Evolutionary conservation across 2,113 vertebrate species (phyloP).

Genomic region (Poeciliopsis occidentalis): DNA sequence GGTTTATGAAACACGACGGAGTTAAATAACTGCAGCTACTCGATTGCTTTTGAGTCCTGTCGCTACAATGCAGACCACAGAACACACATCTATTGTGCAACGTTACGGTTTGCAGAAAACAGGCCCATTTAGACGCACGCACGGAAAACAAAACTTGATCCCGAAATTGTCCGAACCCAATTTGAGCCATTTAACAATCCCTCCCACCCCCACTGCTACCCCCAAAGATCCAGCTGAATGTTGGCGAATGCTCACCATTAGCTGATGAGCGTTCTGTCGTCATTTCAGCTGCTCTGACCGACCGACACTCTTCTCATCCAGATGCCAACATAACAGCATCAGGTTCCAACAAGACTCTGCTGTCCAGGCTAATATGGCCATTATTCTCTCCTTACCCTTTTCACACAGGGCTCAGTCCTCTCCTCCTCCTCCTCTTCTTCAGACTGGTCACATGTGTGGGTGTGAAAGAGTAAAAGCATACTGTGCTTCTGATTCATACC

Average conservation of each 20-base stretch:
- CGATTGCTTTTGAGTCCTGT: too few relatives aligned
- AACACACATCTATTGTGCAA: not conserved
- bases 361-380: not conserved
- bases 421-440: conserved; percentile 53
- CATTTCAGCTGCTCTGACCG: not conserved
- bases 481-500: conserved; percentile 16
- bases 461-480: not conserved
- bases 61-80: not conserved
- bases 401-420: conserved; percentile 31
- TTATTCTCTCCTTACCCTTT: conserved; percentile 52
- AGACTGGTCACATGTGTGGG: conserved; percentile 46
- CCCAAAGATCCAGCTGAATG: not conserved
- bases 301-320: not conserved
- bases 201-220: not conserved
- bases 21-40: not conserved
- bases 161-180: not conserved
- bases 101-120: not conserved
- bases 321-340: not conserved
- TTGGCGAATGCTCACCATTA: not conserved
- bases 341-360: not conserved
- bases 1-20: not conserved
- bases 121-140: not conserved
- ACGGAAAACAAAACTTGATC: not conserved
- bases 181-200: not conserved
- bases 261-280: conserved; percentile 20